These are phyloP conservation scores for Drosophila robusta DNA, from an alignment of 2,888 invertebrate species.

Conservation along the genomic window DNA sequence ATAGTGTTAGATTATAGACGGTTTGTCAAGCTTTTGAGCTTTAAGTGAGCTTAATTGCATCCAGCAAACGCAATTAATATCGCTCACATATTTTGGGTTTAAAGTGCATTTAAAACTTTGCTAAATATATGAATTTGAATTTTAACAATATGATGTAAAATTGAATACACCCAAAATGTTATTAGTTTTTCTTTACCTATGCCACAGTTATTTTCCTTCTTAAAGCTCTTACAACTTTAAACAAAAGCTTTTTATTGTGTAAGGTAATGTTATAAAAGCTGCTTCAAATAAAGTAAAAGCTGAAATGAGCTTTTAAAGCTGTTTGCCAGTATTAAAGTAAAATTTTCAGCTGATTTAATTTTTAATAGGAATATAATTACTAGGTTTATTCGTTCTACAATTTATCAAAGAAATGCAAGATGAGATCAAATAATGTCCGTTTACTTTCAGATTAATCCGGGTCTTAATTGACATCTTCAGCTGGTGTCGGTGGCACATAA, in stretches of 20 bases:
- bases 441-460: slow-evolving; percentile 3
- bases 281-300: background rate
- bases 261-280: too few species aligned
- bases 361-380: background rate
- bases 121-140: too few species aligned
- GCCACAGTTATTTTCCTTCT: too few species aligned
- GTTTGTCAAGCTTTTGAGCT: slow-evolving; percentile 6
- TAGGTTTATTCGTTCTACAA: too few species aligned
- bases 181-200: background rate
- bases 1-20: slow-evolving; percentile 9
- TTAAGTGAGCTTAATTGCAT: slow-evolving; percentile 4
- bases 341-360: background rate
- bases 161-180: background rate
- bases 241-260: too few species aligned
- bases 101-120: too few species aligned
- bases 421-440: too few species aligned
- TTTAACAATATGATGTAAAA: background rate
- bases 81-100: background rate
- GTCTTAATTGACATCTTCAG: slow-evolving; percentile 7
- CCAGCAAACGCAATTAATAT: background rate
- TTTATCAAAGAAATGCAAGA: too few species aligned
- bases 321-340: background rate
- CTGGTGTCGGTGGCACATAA: background rate
- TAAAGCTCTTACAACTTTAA: too few species aligned
- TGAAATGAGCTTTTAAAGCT: too few species aligned